Conservation (phyloP, 2,797 vertebrate genomes). For the Arremon aurantiirostris region DNA sequence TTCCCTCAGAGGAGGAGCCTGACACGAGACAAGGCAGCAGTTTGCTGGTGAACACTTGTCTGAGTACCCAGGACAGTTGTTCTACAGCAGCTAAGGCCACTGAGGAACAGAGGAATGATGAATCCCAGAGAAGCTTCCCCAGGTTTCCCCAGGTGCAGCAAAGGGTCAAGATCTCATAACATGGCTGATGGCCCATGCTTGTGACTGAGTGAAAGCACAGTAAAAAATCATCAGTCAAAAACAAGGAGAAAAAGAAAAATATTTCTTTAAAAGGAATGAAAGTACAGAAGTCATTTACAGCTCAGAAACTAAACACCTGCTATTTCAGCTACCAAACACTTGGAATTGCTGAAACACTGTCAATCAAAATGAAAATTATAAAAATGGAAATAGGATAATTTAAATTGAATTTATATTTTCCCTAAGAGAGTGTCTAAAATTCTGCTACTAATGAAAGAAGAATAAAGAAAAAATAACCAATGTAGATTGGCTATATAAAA, state of each 20-base stretch:
- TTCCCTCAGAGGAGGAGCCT: neutral
- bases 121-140: neutral
- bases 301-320: neutral
- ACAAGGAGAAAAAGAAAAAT: neutral
- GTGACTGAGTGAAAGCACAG: neutral
- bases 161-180: neutral
- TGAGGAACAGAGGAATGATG: neutral
- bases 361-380: neutral
- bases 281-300: constrained; percentile 9
- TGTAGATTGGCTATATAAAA: neutral
- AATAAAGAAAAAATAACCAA: neutral
- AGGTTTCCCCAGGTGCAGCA: neutral
- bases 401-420: neutral
- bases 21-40: neutral
- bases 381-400: neutral
- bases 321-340: neutral
- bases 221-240: neutral
- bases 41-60: neutral
- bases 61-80: neutral
- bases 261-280: neutral
- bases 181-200: neutral
- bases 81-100: neutral
- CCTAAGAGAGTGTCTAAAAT: neutral
- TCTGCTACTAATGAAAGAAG: neutral
- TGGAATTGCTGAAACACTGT: neutral